Percentiles rank a stretch among this genome's conserved stretches.
Conservation (phyloP, 2,888 invertebrate genomes). For the Stegophylla sp. region DNA sequence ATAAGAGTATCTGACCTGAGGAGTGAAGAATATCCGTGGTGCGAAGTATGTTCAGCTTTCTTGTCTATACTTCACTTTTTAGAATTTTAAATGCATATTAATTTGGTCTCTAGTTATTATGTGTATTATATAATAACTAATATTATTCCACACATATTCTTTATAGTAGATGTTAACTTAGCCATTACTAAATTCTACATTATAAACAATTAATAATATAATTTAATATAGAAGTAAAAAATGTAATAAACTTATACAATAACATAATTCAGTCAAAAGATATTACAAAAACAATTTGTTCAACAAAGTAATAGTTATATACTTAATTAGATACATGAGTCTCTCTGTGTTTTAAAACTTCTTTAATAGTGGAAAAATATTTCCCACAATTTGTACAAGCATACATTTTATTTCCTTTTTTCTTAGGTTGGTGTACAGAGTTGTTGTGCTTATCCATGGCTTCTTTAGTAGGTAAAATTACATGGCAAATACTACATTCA, state of each 20-base stretch:
- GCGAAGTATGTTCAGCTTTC: too few species aligned
- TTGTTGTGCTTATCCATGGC: slow-evolving; percentile 50
- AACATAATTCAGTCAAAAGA: slow-evolving; percentile 18
- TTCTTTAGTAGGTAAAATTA: slow-evolving; percentile 49
- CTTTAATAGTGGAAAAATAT: slow-evolving; percentile 48
- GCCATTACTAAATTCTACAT: too few species aligned
- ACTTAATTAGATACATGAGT: slow-evolving; percentile 29
- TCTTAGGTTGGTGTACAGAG: slow-evolving; percentile 47
- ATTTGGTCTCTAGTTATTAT: too few species aligned
- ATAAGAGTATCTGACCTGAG: too few species aligned
- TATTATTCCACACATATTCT: too few species aligned
- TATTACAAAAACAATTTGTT: background rate
- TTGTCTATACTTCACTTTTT: too few species aligned
- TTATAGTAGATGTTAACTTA: too few species aligned
- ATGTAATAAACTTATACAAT: background rate
- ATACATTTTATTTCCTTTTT: slow-evolving; percentile 35
- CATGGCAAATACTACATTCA: slow-evolving; percentile 48
- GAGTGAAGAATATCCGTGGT: too few species aligned
- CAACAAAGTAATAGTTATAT: background rate
- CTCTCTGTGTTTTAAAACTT: slow-evolving; percentile 44
- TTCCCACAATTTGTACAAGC: slow-evolving; percentile 39
- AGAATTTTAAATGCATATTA: too few species aligned
- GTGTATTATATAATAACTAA: too few species aligned
- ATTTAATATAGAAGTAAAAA: too few species aligned
- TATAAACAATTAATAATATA: too few species aligned